These are phyloP conservation scores for Vandiemenella viatica DNA, from an alignment of 2,888 invertebrate genomes.

Conservation along the genomic window DNA sequence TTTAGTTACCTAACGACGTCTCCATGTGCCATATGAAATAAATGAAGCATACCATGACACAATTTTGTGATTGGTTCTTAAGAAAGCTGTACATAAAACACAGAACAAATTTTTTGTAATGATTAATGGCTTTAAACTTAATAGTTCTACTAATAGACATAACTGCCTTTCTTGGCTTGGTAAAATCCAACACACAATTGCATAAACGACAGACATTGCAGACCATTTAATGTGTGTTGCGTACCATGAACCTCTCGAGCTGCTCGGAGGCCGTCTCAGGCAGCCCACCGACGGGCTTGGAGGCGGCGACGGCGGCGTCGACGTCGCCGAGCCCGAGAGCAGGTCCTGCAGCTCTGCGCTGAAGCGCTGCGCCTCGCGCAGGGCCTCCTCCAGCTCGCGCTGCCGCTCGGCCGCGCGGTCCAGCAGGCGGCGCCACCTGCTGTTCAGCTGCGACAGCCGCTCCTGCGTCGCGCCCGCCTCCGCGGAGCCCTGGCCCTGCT, in stretches of 20 bases:
- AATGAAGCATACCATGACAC: too few relatives aligned
- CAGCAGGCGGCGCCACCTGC: constrained; percentile 78
- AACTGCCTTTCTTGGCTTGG: too few relatives aligned
- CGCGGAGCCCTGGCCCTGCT: constrained; percentile 59
- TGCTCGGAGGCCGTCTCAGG: constrained; percentile 97
- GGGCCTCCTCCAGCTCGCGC: constrained; percentile 77
- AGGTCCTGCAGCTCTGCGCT: constrained; percentile 91
- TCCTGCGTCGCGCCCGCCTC: constrained; percentile 82
- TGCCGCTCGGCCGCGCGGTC: constrained; percentile 67
- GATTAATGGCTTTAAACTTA: too few relatives aligned
- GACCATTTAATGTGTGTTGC: too few relatives aligned
- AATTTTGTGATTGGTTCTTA: too few relatives aligned
- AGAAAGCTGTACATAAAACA: too few relatives aligned
- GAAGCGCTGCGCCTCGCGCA: constrained; percentile 83
- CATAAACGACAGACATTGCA: too few relatives aligned
- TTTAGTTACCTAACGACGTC: too few relatives aligned
- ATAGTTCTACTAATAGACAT: too few relatives aligned
- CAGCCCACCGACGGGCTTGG: constrained; percentile 92
- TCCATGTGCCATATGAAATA: too few relatives aligned
- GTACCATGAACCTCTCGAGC: constrained; percentile 86
- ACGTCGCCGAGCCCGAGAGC: constrained; percentile 84
- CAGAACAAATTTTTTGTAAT: too few relatives aligned
- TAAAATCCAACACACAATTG: too few relatives aligned
- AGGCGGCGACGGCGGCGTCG: constrained; percentile 81
- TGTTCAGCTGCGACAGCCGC: constrained; percentile 75